Conservation (phyloP, 2,797 vertebrate species). For the Sphenodon punctatus region DNA sequence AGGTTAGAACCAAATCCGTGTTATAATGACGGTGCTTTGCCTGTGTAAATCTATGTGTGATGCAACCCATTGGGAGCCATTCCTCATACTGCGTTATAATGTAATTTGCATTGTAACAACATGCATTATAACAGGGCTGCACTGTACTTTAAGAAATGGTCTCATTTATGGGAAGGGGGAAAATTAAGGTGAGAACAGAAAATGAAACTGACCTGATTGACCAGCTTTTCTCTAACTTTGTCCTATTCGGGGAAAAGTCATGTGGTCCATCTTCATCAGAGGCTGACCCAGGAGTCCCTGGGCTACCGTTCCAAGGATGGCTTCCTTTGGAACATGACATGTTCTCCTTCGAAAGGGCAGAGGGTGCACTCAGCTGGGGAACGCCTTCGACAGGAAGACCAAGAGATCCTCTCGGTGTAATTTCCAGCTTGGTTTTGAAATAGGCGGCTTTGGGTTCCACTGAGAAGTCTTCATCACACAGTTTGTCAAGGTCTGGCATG, state of each 20-base stretch:
- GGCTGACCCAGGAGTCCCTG: neutral
- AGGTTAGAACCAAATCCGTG: too few species aligned
- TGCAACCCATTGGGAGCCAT: too few species aligned
- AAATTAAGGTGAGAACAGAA: accelerated
- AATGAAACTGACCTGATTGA: constrained; percentile 82
- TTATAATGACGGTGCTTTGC: too few species aligned
- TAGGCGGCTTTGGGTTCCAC: constrained; percentile 6
- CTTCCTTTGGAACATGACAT: constrained; percentile 38
- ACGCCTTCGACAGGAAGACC: neutral
- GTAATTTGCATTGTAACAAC: too few species aligned
- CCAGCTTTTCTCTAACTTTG: constrained; percentile 74
- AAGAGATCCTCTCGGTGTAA: constrained; percentile 43
- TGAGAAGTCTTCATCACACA: constrained; percentile 80
- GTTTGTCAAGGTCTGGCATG: constrained; percentile 92
- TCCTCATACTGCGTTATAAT: too few species aligned
- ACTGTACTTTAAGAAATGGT: neutral
- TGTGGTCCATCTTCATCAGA: constrained; percentile 34
- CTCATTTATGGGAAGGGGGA: neutral
- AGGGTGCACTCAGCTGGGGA: neutral
- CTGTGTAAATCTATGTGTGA: too few species aligned
- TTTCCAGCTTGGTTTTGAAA: constrained; percentile 79
- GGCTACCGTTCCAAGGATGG: constrained; percentile 38
- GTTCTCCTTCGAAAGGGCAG: constrained; percentile 1
- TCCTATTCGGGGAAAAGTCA: constrained; percentile 3
- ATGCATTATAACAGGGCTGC: accelerated